A percentile compares a stretch with the other conserved stretches of the same genome.
phyloP scores from a whole-genome alignment of 2,113 vertebrate species.

The Lucifuga dentata region DNA sequence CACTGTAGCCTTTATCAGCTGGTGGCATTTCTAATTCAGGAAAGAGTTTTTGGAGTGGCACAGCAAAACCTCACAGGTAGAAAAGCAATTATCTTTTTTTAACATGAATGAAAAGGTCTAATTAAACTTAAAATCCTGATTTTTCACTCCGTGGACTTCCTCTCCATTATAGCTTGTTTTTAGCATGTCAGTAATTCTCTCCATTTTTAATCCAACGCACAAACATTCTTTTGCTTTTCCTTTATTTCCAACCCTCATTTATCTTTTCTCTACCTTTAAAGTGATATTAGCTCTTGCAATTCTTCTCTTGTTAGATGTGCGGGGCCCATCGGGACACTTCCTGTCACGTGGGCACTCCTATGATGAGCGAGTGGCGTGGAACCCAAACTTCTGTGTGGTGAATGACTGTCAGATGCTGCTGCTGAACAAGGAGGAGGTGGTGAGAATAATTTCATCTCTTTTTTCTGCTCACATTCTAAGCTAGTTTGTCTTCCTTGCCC shows the following conservation, averaged over 20 bases:
- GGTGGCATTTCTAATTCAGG: conserved; percentile 17
- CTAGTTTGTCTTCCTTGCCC: neutral
- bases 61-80: conserved; percentile 9
- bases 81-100: conserved; percentile 20
- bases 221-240: neutral
- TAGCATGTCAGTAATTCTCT: neutral
- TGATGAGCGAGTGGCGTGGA: conserved; percentile 78
- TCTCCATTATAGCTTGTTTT: neutral
- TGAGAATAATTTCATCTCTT: conserved; percentile 47
- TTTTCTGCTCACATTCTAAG: neutral
- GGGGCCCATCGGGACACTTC: conserved; percentile 66
- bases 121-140: conserved; percentile 1
- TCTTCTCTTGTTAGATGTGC: conserved; percentile 62
- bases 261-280: neutral
- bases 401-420: conserved; percentile 82
- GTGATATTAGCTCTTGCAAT: neutral
- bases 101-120: conserved; percentile 5
- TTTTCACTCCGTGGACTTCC: neutral
- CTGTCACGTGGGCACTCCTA: conserved; percentile 78
- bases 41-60: conserved; percentile 3
- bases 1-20: conserved; percentile 11
- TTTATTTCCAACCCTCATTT: no score
- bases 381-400: conserved; percentile 78
- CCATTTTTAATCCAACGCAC: neutral
- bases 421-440: conserved; percentile 82